These are phyloP conservation scores for Folsomia manolachei DNA, from an alignment of 2,888 invertebrate species.

Conservation along the genomic window DNA sequence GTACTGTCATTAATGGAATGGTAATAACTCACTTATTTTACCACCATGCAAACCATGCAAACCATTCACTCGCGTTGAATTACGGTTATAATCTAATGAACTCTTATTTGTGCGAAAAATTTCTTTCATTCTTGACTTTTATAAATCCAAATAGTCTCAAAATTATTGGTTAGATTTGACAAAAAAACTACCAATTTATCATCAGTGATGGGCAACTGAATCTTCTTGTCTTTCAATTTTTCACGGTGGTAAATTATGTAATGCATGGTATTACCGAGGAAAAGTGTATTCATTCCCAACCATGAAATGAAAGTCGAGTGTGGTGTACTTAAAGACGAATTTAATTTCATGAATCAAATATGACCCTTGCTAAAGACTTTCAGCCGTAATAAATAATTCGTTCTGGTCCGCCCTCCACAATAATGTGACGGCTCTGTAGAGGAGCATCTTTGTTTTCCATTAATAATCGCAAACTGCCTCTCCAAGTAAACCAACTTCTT, in stretches of 20 bases:
- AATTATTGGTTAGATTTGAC: neutral
- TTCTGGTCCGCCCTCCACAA: slow-evolving; percentile 16
- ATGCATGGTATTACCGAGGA: neutral
- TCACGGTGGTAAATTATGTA: too few species aligned
- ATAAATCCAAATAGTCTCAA: too few species aligned
- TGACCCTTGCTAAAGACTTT: slow-evolving; percentile 6
- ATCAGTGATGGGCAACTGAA: neutral
- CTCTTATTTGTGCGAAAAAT: neutral
- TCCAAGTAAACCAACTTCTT: neutral
- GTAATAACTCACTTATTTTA: neutral
- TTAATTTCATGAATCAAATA: slow-evolving; percentile 14
- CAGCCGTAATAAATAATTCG: slow-evolving; percentile 18
- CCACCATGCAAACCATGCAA: too few species aligned
- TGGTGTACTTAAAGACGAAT: neutral
- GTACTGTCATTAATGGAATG: neutral
- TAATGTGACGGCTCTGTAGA: slow-evolving; percentile 1
- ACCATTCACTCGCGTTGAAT: too few species aligned
- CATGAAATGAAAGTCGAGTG: neutral
- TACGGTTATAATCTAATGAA: neutral
- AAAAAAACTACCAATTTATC: neutral
- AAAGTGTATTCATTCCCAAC: neutral
- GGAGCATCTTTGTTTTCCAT: slow-evolving; percentile 14
- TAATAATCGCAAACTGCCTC: slow-evolving; percentile 9
- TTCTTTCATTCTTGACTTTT: too few species aligned
- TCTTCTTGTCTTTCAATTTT: neutral